Conservation (phyloP, 1,140 invertebrate genomes). For the Luehdorfia chinensis region DNA sequence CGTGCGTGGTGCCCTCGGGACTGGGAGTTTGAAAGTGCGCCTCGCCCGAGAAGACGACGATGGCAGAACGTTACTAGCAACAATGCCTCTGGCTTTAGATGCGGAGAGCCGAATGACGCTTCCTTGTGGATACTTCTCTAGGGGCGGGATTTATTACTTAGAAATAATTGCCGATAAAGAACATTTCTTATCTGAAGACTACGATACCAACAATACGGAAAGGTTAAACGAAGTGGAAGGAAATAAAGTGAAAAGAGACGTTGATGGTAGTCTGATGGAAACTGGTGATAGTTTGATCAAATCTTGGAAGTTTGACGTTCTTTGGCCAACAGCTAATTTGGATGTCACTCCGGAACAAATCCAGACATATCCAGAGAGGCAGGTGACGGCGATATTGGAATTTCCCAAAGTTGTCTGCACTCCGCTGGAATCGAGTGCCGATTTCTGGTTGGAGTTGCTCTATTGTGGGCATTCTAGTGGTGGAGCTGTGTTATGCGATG, state of each 20-base stretch:
- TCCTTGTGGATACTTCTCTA: slow-evolving; percentile 83
- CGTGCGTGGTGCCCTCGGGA: slow-evolving; percentile 63
- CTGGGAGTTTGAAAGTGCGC: slow-evolving; percentile 47
- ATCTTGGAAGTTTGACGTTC: slow-evolving; percentile 83
- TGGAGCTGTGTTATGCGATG: slow-evolving; percentile 65
- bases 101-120: slow-evolving; percentile 76
- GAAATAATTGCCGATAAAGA: slow-evolving; percentile 66
- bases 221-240: slow-evolving; percentile 19
- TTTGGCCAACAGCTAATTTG: slow-evolving; percentile 86
- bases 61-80: slow-evolving; percentile 80
- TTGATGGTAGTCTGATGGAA: slow-evolving; percentile 54
- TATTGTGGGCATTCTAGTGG: slow-evolving; percentile 84
- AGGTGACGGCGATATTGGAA: slow-evolving; percentile 83
- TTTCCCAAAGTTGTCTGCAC: slow-evolving; percentile 84
- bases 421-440: slow-evolving; percentile 79
- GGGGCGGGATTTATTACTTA: slow-evolving; percentile 78
- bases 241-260: slow-evolving; percentile 46
- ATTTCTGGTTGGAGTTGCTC: slow-evolving; percentile 85
- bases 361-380: slow-evolving; percentile 85
- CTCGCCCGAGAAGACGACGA: slow-evolving; percentile 76
- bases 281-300: slow-evolving; percentile 63
- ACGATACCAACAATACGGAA: slow-evolving; percentile 36
- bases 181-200: slow-evolving; percentile 62
- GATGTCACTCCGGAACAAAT: slow-evolving; percentile 84
- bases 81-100: slow-evolving; percentile 79